Base-by-base conservation (phyloP, 2,888 invertebrate genomes). In the Thereva nobilitata region DNA sequence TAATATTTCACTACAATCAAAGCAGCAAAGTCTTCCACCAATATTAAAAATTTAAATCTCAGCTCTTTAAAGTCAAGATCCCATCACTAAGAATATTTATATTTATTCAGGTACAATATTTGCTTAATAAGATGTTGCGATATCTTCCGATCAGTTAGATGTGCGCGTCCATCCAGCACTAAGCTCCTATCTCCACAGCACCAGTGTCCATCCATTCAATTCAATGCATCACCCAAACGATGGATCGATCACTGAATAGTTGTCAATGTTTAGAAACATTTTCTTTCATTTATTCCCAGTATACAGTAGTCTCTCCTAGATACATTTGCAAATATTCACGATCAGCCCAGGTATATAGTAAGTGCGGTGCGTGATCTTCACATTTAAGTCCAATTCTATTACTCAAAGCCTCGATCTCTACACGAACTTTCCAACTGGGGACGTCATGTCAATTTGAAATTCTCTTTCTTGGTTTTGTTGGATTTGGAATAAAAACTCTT, bases 31-130 rank as follows among this genome's bases (percentile, higher is more conserved):
- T 5, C 42, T 8, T 8, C 9, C 4, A 37, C 35, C 12, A 50
- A 50, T 10, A 50, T 50, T 45, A 54, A 53, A 64, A 64, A 64
- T 64, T 53, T 53, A 64, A 54, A 53, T 64, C 44, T 37, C 54
- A 10, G n/a, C 50, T 54, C 10, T 64, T 54, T 23, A 12, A 64
- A 38, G 54, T 49, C 54, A 64, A 53, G 64, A 64, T 64, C 52
- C 23, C 44, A 65, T 65, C 65, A 47, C 12, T n/a, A 47, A 40
- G 23, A 54, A 40, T 64, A 64, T 65, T 54, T 65, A 65, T 65
- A 44, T 12, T 42, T 37, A 37, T 56, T 12, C 56, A 38, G 9
- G 44, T 55, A 65, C 55, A 65, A 65, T 56, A 47, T 56, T 47
- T 41, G 45, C 61, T 50, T 61, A 61, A 61, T 61, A 61, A 50